phyloP scores from a whole-genome alignment of 2,113 vertebrate genomes.

The Psammodynastes pulverulentus region DNA sequence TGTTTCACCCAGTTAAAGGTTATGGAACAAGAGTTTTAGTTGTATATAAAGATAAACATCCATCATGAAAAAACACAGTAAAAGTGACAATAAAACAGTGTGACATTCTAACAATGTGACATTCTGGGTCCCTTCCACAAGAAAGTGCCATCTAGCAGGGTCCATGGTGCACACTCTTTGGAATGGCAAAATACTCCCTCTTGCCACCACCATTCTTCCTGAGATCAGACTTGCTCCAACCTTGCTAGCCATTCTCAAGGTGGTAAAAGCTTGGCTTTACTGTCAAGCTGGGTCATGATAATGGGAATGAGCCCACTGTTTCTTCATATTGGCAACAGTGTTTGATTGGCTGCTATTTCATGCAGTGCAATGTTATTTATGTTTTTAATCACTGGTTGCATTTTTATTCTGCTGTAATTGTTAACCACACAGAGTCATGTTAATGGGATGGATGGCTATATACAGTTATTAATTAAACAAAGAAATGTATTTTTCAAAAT shows the following conservation, averaged over 20 bases:
- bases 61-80: not conserved
- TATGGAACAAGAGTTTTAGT: too few relatives aligned
- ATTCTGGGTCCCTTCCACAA: not conserved
- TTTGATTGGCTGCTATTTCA: not conserved
- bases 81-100: not conserved
- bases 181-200: not conserved
- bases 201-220: too few relatives aligned
- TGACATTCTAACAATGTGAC: not conserved
- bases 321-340: not conserved
- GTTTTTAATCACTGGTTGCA: not conserved
- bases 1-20: too few relatives aligned
- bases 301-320: not conserved
- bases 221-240: not conserved
- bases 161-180: not conserved
- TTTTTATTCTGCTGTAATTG: not conserved
- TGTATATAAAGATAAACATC: not conserved
- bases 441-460: not conserved
- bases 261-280: not conserved
- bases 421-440: not conserved
- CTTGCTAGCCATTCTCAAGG: not conserved
- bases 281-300: not conserved
- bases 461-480: not conserved
- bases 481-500: not conserved
- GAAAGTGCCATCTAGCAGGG: not conserved
- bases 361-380: not conserved